A percentile compares a stretch with the other conserved stretches of the same genome.
Conservation (phyloP, 2,888 invertebrate species). For the Dione vanillae region DNA sequence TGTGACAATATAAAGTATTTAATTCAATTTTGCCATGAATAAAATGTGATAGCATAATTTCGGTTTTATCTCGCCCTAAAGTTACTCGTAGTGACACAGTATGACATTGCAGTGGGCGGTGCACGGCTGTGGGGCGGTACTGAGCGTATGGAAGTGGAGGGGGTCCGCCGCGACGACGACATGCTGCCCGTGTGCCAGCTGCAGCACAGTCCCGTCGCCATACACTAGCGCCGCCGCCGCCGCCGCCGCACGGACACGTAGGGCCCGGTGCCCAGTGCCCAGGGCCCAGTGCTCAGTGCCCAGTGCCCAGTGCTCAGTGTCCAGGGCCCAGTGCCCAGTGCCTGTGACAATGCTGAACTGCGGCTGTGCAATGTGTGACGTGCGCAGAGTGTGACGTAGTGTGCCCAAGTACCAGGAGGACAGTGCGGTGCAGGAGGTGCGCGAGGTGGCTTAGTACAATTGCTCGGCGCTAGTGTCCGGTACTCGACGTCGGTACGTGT, state of each 20-base stretch:
- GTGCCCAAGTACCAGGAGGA: slow-evolving; percentile 27
- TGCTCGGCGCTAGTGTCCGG: slow-evolving; percentile 42
- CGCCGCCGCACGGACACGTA: slow-evolving; percentile 31
- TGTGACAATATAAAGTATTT: too few relatives aligned
- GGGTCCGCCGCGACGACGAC: slow-evolving; percentile 74
- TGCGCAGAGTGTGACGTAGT: slow-evolving; percentile 34
- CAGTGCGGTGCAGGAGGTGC: slow-evolving; percentile 21
- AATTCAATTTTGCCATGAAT: not conserved
- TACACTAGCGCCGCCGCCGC: slow-evolving; percentile 83
- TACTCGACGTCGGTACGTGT: slow-evolving; percentile 45
- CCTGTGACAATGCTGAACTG: not conserved
- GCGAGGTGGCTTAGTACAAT: slow-evolving; percentile 47
- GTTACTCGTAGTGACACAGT: not conserved
- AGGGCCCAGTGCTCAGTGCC: not conserved
- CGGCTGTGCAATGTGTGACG: slow-evolving; percentile 21
- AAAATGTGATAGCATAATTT: slow-evolving; percentile 18
- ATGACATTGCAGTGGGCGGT: slow-evolving; percentile 58
- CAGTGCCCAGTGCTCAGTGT: slow-evolving; percentile 14
- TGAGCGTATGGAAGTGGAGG: slow-evolving; percentile 89
- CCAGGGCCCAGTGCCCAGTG: too few relatives aligned
- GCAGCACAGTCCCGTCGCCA: slow-evolving; percentile 96
- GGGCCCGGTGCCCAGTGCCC: slow-evolving; percentile 15
- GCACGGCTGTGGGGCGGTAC: slow-evolving; percentile 76
- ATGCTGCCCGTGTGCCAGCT: slow-evolving; percentile 93
- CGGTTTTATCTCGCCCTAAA: slow-evolving; percentile 1